These are phyloP conservation scores for Takifugu flavidus DNA, from an alignment of 2,113 vertebrate species.

Conservation along the genomic window DNA sequence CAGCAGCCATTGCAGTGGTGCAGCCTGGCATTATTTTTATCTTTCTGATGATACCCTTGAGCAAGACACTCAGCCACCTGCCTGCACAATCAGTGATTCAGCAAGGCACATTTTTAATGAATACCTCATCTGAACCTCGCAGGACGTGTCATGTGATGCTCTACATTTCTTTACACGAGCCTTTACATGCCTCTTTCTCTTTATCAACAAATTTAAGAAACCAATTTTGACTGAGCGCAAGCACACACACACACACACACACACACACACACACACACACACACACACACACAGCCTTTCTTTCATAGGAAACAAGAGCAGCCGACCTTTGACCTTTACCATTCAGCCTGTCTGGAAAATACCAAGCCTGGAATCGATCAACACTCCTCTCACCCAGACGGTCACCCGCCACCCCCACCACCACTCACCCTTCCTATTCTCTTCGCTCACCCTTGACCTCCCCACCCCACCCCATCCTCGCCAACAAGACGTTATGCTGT, in stretches of 20 bases:
- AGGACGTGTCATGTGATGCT: too few relatives aligned
- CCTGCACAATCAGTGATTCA: conserved; percentile 5
- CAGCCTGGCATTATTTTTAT: conserved; percentile 27
- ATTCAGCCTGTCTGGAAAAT: conserved; percentile 78
- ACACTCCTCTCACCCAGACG: conserved; percentile 61
- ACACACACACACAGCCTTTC: conserved; percentile 30
- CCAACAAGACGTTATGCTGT: background rate
- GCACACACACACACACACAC: background rate
- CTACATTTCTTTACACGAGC: background rate
- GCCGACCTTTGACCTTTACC: conserved; percentile 75
- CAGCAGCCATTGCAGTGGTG: conserved; percentile 9
- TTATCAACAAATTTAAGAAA: background rate
- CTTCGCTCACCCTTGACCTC: conserved; percentile 31
- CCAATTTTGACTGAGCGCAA: background rate
- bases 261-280: background rate
- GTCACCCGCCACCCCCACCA: conserved; percentile 17
- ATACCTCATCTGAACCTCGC: too few relatives aligned
- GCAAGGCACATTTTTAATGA: too few relatives aligned
- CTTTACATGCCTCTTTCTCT: background rate
- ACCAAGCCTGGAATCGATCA: conserved; percentile 76
- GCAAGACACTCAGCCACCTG: conserved; percentile 25
- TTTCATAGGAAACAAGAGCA: conserved; percentile 76
- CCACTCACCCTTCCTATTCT: conserved; percentile 18
- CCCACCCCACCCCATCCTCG: background rate
- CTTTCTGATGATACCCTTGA: conserved; percentile 34